Base-by-base conservation (phyloP, 2,888 invertebrate genomes). In the Tiliacea aurago region DNA sequence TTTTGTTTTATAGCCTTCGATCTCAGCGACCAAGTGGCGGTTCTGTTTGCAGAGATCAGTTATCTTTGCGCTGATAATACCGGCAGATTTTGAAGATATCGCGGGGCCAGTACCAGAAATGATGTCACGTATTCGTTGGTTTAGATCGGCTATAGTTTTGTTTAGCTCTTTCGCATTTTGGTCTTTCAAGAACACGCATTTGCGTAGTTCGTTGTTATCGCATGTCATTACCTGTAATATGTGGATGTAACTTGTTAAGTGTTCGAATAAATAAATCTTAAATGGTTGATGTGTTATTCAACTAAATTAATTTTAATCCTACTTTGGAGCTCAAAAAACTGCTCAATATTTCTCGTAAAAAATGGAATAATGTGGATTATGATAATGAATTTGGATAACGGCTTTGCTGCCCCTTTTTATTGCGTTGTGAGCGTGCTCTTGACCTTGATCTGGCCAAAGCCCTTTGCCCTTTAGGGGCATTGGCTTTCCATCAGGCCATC, bases 1-100 rank as follows among this genome's bases (percentile, higher is more conserved):
- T 90, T 97, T 97, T 0, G 97, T 96, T 91, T 97, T 97, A 62
- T 96, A 95, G 4, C 95, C 90, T 91, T 97, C 97, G 20, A 97
- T 87, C 93, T 97, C 97, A 0, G 97, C 96, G 5, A 96, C 97
- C 75, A 97, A 96, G 84, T 97, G 97, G 49, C 97, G 93, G 66
- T 97, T 97, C 88, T 97, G 97, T 90, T 97, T 97, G 85, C 97
- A 97, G 10, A 98, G 92, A 71, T 97, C 97, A 0, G 97, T 96
- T 75, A 98, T 97, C 93, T 97, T 97, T n/a, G 96, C 94, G 58
- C 97, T 97, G 2, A 97, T 97, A 13, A 97, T 88, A 45, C 97
- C 97, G 10, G 96, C 96, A 1, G 97, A 95, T 86, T 96, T 94
- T 3, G 95, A 93, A 11, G 96, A 95, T 78, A 96, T 95, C 2